Base-by-base conservation (phyloP, 1,140 invertebrate genomes). In the Lepidurus couesii region DNA sequence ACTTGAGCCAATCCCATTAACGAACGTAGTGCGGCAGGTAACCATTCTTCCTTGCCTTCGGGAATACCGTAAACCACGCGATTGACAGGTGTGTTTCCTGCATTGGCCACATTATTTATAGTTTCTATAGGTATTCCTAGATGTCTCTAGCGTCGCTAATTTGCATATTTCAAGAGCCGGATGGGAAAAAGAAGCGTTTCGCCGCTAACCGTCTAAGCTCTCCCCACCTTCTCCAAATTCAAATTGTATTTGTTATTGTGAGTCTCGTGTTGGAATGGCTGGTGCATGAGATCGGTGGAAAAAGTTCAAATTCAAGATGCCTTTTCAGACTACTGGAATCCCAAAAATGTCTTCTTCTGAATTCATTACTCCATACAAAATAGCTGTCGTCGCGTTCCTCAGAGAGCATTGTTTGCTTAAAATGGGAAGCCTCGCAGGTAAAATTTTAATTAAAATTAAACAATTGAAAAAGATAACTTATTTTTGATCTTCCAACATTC, bases 341-440 rank as follows among this genome's bases (percentile, higher is more conserved):
- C 9, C 53, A 0, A 21, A 13, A 13, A 9, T 65, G 16, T 65
- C 53, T 65, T 13, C 53, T 1, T 9, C 53, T 21, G 53, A 65
- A 16, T 65, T 65, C 21, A 21, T 65, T 13, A 65, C 53, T 13
- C 53, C 53, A 1, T 65, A 65, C 13, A 65, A 65, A 65, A 65
- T 65, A 13, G 53, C 53, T 65, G 53, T 65, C 21, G 5, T 65
- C 53, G 53, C 53, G 6, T 65, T 65, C 21, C 16, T 65, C 1
- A 65, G 53, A 13, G 53, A 65, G 21, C 21, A 65, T 21, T 65
- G 53, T 65, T 65, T 65, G 53, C 53, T 65, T n/a, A 65, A 65
- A 65, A 65, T 65, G 53, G 53, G 53, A 16, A 65, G 21, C 21
- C 8, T 65, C 13, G 53, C 53, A 65, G n/a, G 53, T 65, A 65